Evolutionary conservation across 2,888 invertebrate species (phyloP).

Genomic region (Azorinus chamasolen): DNA sequence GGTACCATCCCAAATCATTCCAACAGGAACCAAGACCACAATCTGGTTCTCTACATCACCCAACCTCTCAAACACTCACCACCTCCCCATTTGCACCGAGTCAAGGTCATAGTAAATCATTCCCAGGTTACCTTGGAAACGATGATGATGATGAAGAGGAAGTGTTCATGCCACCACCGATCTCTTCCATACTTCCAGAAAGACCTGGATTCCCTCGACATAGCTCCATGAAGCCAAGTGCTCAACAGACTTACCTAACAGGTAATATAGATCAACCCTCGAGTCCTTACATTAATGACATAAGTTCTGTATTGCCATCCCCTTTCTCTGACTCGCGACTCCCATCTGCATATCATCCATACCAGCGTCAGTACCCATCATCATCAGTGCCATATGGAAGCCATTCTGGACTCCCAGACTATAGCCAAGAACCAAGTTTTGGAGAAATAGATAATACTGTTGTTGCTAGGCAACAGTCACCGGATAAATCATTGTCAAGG

Average conservation of each 20-base stretch:
- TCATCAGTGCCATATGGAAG: constrained; percentile 55
- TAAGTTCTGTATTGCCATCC: constrained; percentile 82
- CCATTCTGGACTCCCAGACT: constrained; percentile 25
- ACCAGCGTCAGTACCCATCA: constrained; percentile 47
- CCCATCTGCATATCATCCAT: constrained; percentile 54
- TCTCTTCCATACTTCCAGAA: constrained; percentile 50
- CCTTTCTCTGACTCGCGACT: constrained; percentile 52
- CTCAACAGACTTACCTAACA: constrained; percentile 75
- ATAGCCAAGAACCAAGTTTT: constrained; percentile 35
- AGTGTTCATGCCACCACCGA: constrained; percentile 71
- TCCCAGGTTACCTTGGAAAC: constrained; percentile 48
- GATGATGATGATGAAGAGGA: constrained; percentile 73
- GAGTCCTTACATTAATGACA: constrained; percentile 72
- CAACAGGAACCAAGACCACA: constrained; percentile 22
- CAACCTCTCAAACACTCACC: constrained; percentile 27
- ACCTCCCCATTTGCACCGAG: constrained; percentile 8
- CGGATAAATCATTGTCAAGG: constrained; percentile 47
- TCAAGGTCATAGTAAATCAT: not conserved
- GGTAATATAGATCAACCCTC: constrained; percentile 60
- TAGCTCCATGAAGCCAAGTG: constrained; percentile 81
- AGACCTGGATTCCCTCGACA: constrained; percentile 78
- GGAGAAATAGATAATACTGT: constrained; percentile 57
- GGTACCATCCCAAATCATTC: constrained; percentile 34
- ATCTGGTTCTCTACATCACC: constrained; percentile 23
- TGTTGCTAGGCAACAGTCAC: constrained; percentile 54